Base-by-base conservation (phyloP, 2,113 vertebrate species). In the Urocolius indicus region DNA sequence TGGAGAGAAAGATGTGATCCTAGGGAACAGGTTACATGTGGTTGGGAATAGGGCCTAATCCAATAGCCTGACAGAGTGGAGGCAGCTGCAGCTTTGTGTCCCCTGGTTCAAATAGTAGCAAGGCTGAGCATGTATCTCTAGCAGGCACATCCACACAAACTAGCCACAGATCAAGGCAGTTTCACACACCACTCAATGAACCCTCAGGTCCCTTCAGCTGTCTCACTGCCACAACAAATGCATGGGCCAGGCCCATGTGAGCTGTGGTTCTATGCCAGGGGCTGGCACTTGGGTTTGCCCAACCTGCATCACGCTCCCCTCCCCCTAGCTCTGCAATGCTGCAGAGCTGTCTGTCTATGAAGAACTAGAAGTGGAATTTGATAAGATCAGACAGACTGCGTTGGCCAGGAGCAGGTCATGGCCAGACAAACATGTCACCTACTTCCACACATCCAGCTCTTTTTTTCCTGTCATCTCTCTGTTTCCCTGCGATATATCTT, bases 261-360 rank as follows among this genome's bases (percentile, higher is more conserved):
- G 46, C 46, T 6, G 6, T 1, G 3, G 16, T n/a, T 22, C 57
- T 41, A 62, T 0, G 2, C 10, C 5, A 3, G 22, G 16, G n/a
- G 13, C 43, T 76, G 43, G 34, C 17, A 43, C 3, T 43, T 49
- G 30, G 34, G 76, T 72, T 67, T 4, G 3, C 11, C 20, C 36
- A 38, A 29, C 9, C 38, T 41, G 38, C 38, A 41, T 12, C 38
- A 9, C 38, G 38, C 9, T n/a, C n/a, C n/a, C 38, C 38, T 41
- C 38, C 38, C 38, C 38, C 38, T 12, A 41, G 9, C 38, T 41
- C 38, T 12, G 12, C 38, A 41, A 49, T 9, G 30, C 15, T n/a
- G n/a, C n/a, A n/a, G n/a, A n/a, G n/a, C n/a, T n/a, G n/a, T n/a
- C n/a, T n/a, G n/a, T 11, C 15, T 43, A 65, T 45, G 7, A 76